Percentiles rank a stretch among this genome's conserved stretches.
Conservation (phyloP, 1,140 invertebrate species). For the Drosophila baimaii region DNA sequence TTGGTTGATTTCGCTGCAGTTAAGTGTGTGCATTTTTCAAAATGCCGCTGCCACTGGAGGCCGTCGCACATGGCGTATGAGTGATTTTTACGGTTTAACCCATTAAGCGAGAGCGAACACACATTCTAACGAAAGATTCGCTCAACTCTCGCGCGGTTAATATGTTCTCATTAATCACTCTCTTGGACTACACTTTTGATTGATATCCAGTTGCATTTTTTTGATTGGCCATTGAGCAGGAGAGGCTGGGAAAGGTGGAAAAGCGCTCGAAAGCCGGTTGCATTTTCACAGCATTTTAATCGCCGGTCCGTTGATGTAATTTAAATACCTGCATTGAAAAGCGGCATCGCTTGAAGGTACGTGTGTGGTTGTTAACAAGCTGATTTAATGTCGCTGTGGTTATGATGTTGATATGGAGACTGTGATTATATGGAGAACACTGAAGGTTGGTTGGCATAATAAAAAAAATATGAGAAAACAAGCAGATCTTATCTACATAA, state of each 20-base stretch:
- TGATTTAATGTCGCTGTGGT: not conserved
- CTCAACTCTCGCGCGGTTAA: constrained; percentile 16
- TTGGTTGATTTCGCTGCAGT: constrained; percentile 58
- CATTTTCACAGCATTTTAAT: not conserved
- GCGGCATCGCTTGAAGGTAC: not conserved
- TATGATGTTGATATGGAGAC: not conserved
- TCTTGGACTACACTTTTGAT: not conserved
- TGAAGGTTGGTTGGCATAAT: too few relatives aligned
- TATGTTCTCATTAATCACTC: constrained; percentile 26
- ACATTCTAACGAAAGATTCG: constrained; percentile 25
- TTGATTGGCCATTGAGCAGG: too few relatives aligned
- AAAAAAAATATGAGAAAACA: too few relatives aligned
- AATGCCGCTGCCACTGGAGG: constrained; percentile 7
- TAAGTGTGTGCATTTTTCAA: constrained; percentile 59
- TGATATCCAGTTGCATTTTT: not conserved
- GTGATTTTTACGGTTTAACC: constrained; percentile 39
- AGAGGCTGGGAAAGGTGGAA: not conserved
- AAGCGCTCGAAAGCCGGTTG: not conserved
- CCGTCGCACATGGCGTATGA: constrained; percentile 49
- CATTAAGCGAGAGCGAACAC: constrained; percentile 21
- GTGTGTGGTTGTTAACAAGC: not conserved
- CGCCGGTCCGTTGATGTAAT: not conserved
- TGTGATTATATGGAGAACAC: too few relatives aligned
- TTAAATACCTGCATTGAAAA: constrained; percentile 1
- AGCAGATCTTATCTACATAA: not conserved